Evolutionary conservation across 2,113 vertebrate genomes (phyloP).

Genomic region (Saguinus midas): DNA sequence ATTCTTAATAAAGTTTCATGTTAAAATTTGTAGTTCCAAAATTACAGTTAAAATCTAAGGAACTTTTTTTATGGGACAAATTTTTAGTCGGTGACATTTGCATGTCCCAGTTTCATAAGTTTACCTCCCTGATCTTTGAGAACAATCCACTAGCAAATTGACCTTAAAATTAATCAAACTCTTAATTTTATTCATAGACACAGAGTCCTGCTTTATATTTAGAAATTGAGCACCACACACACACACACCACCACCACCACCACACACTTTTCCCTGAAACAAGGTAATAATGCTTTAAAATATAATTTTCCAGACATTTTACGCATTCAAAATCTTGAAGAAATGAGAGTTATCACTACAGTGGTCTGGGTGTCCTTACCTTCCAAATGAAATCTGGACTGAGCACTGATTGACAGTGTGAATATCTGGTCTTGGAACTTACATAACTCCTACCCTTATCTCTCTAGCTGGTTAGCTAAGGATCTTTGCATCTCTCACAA

Average conservation of each 20-base stretch:
- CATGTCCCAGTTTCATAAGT: neutral
- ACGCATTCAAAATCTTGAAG: neutral
- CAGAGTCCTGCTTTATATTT: neutral
- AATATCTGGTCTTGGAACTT: neutral
- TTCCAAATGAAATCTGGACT: neutral
- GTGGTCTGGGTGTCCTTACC: neutral
- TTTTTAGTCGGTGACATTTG: neutral
- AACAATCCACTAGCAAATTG: neutral
- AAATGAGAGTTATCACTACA: neutral
- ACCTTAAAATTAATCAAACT: neutral
- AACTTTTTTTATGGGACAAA: neutral
- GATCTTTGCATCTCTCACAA: neutral
- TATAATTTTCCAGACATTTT: neutral
- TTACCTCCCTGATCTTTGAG: neutral
- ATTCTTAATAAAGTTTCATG: neutral
- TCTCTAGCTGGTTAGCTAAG: neutral
- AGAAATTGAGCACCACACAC: neutral
- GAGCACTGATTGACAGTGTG: fast-evolving
- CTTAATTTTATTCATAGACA: neutral
- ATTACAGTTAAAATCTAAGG: neutral
- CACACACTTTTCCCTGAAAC: neutral
- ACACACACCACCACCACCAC: neutral
- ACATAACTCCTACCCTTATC: neutral
- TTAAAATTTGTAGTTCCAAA: neutral
- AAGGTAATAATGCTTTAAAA: neutral